These are phyloP conservation scores for Lerista edwardsae DNA, from an alignment of 2,797 vertebrate species.

Conservation along the genomic window DNA sequence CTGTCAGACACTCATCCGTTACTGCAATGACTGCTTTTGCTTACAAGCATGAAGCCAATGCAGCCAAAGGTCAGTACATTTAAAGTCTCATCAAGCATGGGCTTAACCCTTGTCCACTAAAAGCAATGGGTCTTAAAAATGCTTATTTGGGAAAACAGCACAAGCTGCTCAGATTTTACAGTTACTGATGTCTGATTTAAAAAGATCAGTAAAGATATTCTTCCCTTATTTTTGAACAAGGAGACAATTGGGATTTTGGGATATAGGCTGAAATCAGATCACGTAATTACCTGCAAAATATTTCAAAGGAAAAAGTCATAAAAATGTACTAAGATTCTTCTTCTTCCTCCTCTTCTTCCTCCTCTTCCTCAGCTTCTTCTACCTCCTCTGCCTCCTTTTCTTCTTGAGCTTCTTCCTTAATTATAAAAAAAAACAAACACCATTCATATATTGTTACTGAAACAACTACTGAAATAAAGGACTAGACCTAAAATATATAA, in stretches of 20 bases:
- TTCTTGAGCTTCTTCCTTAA: slow-evolving; percentile 29
- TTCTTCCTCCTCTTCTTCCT: slow-evolving; percentile 18
- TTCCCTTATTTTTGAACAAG: background rate
- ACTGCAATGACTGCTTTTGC: background rate
- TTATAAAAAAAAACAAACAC: slow-evolving; percentile 21
- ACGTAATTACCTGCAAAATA: slow-evolving; percentile 69
- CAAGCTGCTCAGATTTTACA: background rate
- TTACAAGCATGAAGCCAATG: background rate
- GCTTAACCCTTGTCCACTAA: background rate
- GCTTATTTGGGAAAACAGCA: background rate
- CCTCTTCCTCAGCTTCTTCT: slow-evolving; percentile 21
- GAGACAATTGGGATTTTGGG: background rate
- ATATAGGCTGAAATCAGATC: background rate
- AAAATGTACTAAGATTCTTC: slow-evolving; percentile 68
- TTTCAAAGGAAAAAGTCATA: slow-evolving; percentile 51
- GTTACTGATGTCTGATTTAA: background rate
- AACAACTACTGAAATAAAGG: slow-evolving; percentile 25
- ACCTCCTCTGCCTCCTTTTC: background rate
- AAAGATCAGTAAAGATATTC: background rate
- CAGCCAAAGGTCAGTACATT: background rate
- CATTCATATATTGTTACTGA: slow-evolving; percentile 2
- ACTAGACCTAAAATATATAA: background rate
- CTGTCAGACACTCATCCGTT: too few relatives aligned
- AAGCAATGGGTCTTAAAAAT: background rate
- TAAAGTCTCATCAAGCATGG: background rate